A percentile compares a stretch with the other conserved stretches of the same genome.
Evolutionary conservation across 2,113 vertebrate genomes (phyloP).

Genomic region (Pheucticus melanocephalus): DNA sequence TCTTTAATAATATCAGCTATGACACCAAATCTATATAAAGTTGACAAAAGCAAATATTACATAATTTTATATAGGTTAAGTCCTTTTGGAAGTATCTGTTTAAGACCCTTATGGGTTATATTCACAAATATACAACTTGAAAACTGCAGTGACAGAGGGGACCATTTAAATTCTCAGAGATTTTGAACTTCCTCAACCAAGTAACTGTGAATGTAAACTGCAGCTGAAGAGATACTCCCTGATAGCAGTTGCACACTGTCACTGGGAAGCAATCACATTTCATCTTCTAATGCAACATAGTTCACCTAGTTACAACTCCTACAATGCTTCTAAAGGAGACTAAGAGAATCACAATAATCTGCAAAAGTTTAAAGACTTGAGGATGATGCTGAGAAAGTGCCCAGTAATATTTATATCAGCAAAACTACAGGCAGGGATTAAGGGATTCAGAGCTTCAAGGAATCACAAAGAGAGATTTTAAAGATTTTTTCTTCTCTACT

Average conservation of each 20-base stretch:
- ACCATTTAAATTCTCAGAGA: neutral
- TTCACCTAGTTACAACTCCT: conserved; percentile 4
- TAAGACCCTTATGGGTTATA: neutral
- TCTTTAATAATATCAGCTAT: neutral
- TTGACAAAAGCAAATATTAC: neutral
- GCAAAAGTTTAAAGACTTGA: neutral
- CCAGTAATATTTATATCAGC: neutral
- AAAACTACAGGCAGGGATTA: neutral
- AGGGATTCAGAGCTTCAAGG: neutral
- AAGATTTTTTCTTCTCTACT: neutral
- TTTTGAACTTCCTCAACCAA: neutral
- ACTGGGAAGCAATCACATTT: conserved; percentile 6
- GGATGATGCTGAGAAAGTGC: neutral
- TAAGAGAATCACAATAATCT: neutral
- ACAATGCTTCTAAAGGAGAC: neutral
- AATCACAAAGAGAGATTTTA: neutral
- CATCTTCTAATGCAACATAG: neutral
- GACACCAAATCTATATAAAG: neutral
- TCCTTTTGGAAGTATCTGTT: neutral
- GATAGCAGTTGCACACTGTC: neutral
- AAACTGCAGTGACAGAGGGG: neutral
- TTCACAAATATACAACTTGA: neutral
- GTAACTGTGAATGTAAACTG: neutral
- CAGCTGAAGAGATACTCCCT: neutral
- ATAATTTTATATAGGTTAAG: neutral